These are phyloP conservation scores for Epinephelus fuscoguttatus DNA, from an alignment of 2,113 vertebrate species.

Conservation along the genomic window DNA sequence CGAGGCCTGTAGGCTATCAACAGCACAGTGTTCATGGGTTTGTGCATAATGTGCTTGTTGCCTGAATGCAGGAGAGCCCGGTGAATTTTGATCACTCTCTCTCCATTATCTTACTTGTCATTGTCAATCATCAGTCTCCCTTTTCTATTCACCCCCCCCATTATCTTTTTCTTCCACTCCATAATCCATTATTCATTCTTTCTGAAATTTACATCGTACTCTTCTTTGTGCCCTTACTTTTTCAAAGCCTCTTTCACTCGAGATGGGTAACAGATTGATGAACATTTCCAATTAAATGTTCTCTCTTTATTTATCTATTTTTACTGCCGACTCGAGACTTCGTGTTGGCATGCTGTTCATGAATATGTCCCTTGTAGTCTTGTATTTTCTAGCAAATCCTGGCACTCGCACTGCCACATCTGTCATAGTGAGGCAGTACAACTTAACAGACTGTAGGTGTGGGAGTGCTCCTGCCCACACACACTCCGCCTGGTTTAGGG, in stretches of 20 bases:
- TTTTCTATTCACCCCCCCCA: constrained; percentile 37
- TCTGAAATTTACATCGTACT: constrained; percentile 41
- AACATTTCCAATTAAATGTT: constrained; percentile 69
- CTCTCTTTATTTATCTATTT: constrained; percentile 61
- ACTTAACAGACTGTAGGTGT: constrained; percentile 76
- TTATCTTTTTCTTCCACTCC: constrained; percentile 49
- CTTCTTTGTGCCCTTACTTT: constrained; percentile 27
- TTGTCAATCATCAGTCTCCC: constrained; percentile 62
- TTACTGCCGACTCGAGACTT: constrained; percentile 50
- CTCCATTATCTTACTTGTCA: constrained; percentile 62
- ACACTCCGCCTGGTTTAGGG: constrained; percentile 48
- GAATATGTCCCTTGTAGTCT: constrained; percentile 48
- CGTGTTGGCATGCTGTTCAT: constrained; percentile 35
- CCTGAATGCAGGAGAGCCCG: constrained; percentile 34
- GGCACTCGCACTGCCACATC: constrained; percentile 66
- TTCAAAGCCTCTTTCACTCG: constrained; percentile 36
- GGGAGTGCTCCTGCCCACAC: constrained; percentile 69
- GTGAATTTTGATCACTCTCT: constrained; percentile 65
- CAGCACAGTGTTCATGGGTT: constrained; percentile 46
- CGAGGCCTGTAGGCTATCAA: constrained; percentile 34
- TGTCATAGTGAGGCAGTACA: constrained; percentile 66
- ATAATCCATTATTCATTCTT: constrained; percentile 65
- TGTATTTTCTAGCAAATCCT: constrained; percentile 56
- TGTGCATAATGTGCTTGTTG: constrained; percentile 61
- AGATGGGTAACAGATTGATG: constrained; percentile 66